Conservation (phyloP, 2,888 invertebrate genomes). For the Acleris laterana region DNA sequence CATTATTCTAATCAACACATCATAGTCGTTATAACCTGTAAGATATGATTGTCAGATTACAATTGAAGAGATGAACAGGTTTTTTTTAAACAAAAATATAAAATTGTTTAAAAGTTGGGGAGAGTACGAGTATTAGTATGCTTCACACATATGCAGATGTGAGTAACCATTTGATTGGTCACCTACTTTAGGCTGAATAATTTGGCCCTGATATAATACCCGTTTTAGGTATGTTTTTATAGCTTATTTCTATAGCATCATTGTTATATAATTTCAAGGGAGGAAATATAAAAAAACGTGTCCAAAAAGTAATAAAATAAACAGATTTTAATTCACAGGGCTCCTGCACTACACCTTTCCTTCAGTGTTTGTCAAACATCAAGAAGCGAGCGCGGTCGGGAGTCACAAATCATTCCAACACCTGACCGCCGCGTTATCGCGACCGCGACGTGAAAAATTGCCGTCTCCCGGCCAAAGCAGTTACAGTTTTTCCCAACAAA, state of each 20-base stretch:
- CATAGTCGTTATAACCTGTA: no score
- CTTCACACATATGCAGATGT: no score
- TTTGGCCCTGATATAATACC: no score
- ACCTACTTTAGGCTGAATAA: no score
- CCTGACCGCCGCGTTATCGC: conserved; percentile 78
- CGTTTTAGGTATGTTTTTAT: not conserved
- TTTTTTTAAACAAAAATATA: no score
- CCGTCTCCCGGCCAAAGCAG: conserved; percentile 62
- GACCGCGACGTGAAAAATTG: conserved; percentile 77
- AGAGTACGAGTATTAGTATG: no score
- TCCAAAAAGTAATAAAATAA: not conserved
- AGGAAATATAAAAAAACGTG: no score
- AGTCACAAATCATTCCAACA: conserved; percentile 81
- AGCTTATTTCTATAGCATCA: not conserved
- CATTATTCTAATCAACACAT: not conserved
- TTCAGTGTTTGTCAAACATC: conserved; percentile 56
- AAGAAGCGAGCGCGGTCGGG: conserved; percentile 49
- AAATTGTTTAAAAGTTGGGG: no score
- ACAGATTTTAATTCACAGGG: not conserved
- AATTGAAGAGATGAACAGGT: no score
- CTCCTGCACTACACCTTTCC: conserved; percentile 17
- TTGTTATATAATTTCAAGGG: no score
- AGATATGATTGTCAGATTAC: no score
- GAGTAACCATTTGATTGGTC: no score
- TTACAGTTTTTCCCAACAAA: conserved; percentile 68